Evolutionary conservation across 2,113 vertebrate species (phyloP).

Genomic region (Cebus imitator): DNA sequence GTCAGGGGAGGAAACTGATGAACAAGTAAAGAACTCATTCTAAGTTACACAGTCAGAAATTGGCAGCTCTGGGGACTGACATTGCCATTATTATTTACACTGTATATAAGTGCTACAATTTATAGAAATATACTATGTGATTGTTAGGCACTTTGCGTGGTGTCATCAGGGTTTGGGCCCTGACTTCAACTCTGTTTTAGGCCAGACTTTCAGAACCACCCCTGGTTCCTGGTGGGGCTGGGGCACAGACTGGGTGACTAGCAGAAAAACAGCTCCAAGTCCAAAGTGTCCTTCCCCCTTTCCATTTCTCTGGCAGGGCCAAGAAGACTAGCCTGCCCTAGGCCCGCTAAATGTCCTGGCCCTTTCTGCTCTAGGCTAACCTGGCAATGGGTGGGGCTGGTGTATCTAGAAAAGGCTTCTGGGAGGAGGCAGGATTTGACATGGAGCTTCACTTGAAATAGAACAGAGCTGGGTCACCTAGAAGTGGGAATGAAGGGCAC

Average conservation of each 20-base stretch:
- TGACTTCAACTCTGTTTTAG: not conserved
- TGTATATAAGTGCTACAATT: not conserved
- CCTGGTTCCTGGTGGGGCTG: not conserved
- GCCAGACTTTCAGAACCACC: not conserved
- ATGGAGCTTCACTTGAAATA: not conserved
- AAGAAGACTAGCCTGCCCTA: not conserved
- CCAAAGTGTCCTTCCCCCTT: not conserved
- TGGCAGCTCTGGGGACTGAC: not conserved
- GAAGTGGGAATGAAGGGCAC: not conserved
- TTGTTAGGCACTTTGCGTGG: not conserved
- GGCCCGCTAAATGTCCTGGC: not conserved
- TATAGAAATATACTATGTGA: not conserved
- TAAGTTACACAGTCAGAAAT: not conserved
- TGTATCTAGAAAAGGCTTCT: not conserved
- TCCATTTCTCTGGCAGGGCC: not conserved
- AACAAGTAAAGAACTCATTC: rapidly evolving
- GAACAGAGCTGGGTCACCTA: not conserved
- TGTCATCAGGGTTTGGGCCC: not conserved
- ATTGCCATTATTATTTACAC: not conserved
- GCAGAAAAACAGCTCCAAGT: not conserved
- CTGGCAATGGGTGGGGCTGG: not conserved
- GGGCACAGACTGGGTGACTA: not conserved
- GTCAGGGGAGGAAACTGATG: constrained; percentile 27
- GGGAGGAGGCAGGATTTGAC: not conserved
- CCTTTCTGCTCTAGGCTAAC: not conserved